Evolutionary conservation across 2,113 vertebrate genomes (phyloP).

Genomic region (Muntiacus reevesi): DNA sequence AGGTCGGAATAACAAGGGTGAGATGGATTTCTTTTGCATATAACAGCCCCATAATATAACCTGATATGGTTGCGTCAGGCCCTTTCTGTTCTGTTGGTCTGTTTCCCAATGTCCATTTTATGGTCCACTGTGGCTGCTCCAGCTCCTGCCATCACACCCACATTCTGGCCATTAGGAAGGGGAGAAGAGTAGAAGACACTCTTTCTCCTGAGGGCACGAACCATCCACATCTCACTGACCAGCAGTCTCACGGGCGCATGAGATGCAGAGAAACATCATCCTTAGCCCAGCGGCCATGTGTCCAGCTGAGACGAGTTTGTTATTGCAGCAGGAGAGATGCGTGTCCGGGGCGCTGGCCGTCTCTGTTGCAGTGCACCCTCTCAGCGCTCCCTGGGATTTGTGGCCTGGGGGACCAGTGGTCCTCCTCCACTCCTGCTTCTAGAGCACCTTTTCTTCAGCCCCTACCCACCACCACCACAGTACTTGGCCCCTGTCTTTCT

Average conservation of each 20-base stretch:
- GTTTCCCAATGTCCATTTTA: rapidly evolving
- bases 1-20: background rate
- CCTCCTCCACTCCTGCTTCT: too few species aligned
- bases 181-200: background rate
- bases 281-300: background rate
- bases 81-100: background rate
- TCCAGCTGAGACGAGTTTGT: background rate
- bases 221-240: rapidly evolving
- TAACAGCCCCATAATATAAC: background rate
- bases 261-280: background rate
- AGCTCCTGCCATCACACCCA: background rate
- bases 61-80: background rate
- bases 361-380: background rate
- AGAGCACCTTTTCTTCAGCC: background rate
- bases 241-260: background rate
- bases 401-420: background rate
- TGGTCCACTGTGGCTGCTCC: background rate
- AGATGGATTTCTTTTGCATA: background rate
- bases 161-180: background rate
- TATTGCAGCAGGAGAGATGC: background rate
- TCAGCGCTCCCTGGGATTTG: background rate
- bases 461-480: background rate
- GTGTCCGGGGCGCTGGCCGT: background rate
- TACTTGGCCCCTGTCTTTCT: background rate
- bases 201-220: background rate